Base-by-base conservation (phyloP, 23 tunicate genomes). In the Ciona savignyi region DNA sequence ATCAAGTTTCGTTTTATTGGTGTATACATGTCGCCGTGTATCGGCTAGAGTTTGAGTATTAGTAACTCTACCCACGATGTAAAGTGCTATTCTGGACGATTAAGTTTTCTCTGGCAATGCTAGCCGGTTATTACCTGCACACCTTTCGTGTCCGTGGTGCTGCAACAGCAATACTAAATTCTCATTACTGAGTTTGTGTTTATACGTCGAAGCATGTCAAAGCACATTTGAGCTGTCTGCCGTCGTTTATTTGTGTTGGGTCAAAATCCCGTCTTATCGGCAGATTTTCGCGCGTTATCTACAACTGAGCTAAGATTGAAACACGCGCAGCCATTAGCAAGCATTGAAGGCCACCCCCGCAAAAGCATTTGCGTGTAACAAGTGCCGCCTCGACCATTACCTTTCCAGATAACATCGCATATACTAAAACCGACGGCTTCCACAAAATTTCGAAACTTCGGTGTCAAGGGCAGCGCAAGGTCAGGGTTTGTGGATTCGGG, bases 171-270 rank as follows among this genome's bases (percentile, higher is more conserved):
- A n/a, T n/a, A n/a, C n/a, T n/a, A n/a, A n/a, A n/a, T n/a, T n/a
- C n/a, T n/a, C n/a, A n/a, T n/a, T n/a, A n/a, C n/a, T n/a, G n/a
- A n/a, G n/a, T n/a, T n/a, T n/a, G n/a, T n/a, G n/a, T n/a, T n/a
- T n/a, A n/a, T n/a, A n/a, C n/a, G n/a, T n/a, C n/a, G n/a, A n/a
- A n/a, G n/a, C n/a, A n/a, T n/a, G n/a, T n/a, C n/a, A n/a, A n/a
- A n/a, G n/a, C n/a, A n/a, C n/a, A n/a, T n/a, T n/a, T n/a, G n/a
- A n/a, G n/a, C n/a, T n/a, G n/a, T n/a, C n/a, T n/a, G n/a, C n/a
- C n/a, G n/a, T 23, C 30, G 73, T 69, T 35, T 69, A 69, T 69
- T 69, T 69, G 33, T 69, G 73, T 69, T 69, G 73, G 73, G 32
- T 33, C 28, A 3, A 69, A 69, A 69, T 69, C 73, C n/a, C 73